A percentile compares a stretch with the other conserved stretches of the same genome.
Conservation (phyloP, 2,888 invertebrate genomes). For the Actias luna region DNA sequence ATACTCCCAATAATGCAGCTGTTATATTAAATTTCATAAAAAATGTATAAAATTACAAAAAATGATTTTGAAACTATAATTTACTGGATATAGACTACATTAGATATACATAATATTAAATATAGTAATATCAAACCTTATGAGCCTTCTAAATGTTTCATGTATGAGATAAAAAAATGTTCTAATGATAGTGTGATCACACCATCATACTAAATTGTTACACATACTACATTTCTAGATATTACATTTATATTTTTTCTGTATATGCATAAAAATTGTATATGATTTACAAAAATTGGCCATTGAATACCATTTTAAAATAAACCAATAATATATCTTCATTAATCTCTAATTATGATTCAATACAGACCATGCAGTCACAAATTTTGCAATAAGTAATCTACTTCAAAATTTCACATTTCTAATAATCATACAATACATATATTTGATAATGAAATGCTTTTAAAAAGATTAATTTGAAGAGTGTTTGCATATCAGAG, state of each 20-base stretch:
- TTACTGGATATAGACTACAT: constrained; percentile 59
- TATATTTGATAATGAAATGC: constrained; percentile 18
- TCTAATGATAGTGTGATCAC: constrained; percentile 47
- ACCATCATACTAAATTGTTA: constrained; percentile 63
- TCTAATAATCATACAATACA: constrained; percentile 3
- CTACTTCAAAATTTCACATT: constrained; percentile 8
- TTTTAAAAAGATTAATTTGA: too few relatives aligned
- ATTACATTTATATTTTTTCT: constrained; percentile 62
- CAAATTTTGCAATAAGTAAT: background rate
- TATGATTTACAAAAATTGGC: constrained; percentile 76
- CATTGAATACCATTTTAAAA: constrained; percentile 55
- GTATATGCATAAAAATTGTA: constrained; percentile 78
- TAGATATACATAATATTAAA: constrained; percentile 63
- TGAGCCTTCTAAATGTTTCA: constrained; percentile 52
- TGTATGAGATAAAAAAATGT: constrained; percentile 64
- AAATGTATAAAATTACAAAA: constrained; percentile 82
- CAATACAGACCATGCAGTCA: constrained; percentile 29
- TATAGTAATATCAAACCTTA: constrained; percentile 76
- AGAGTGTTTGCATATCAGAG: constrained; percentile 62
- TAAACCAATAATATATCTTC: constrained; percentile 28
- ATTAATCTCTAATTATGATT: constrained; percentile 29
- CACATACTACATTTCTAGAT: constrained; percentile 71
- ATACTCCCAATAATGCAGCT: constrained; percentile 61
- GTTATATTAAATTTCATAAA: constrained; percentile 74
- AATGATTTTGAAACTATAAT: constrained; percentile 70